Conservation (phyloP, 2,797 vertebrate genomes). For the Channa striata region DNA sequence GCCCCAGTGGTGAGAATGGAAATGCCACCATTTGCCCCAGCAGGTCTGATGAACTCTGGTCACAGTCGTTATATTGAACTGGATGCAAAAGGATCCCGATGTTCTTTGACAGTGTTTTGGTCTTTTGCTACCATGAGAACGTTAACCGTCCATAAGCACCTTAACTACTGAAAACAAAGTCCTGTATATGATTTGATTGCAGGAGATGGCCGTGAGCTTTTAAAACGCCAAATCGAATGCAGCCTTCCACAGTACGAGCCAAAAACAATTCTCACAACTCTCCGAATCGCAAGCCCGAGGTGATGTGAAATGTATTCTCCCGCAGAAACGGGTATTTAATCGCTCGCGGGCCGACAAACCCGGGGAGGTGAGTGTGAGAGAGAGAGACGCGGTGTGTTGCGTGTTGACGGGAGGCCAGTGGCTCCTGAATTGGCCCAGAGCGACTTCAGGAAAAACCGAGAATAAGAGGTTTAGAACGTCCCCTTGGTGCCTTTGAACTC, state of each 20-base stretch:
- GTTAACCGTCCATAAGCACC: conserved; percentile 13
- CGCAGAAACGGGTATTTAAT: conserved; percentile 65
- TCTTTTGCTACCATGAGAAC: conserved; percentile 21
- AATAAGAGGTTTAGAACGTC: conserved; percentile 72
- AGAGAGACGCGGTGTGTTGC: conserved; percentile 45
- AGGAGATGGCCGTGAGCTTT: conserved; percentile 26
- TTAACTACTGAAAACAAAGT: conserved; percentile 15
- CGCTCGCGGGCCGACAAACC: conserved; percentile 37
- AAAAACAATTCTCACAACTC: conserved; percentile 53
- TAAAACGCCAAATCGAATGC: conserved; percentile 42
- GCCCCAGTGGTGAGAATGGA: conserved; percentile 21
- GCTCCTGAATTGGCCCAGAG: conserved; percentile 71
- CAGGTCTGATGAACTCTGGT: conserved; percentile 26
- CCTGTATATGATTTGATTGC: conserved; percentile 1
- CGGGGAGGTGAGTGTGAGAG: conserved; percentile 42
- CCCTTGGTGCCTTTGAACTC: conserved; percentile 81
- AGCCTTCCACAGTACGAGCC: conserved; percentile 26
- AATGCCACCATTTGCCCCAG: conserved; percentile 34
- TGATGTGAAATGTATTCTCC: conserved; percentile 57
- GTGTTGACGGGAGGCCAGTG: conserved; percentile 44
- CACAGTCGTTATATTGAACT: conserved; percentile 14
- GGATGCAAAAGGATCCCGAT: conserved; percentile 10
- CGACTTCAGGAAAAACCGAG: conserved; percentile 66
- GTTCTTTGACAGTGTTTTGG: conserved; percentile 24
- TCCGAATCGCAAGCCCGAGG: conserved; percentile 41